A percentile compares a stretch with the other conserved stretches of the same genome.
Evolutionary conservation across 2,113 vertebrate species (phyloP).

Genomic region (Lycocorax pyrrhopterus): DNA sequence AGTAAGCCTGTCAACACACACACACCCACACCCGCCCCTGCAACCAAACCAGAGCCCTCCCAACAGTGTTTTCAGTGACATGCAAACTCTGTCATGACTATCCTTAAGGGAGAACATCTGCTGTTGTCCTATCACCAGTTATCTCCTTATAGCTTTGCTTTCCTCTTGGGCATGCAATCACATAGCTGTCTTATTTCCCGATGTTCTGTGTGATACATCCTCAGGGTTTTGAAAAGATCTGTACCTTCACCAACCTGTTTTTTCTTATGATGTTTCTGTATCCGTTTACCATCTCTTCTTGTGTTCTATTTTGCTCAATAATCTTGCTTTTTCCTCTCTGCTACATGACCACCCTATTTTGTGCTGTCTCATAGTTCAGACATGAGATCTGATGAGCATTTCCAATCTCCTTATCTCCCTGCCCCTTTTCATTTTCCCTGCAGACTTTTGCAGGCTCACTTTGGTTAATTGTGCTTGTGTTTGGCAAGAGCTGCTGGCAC

Average conservation of each 20-base stretch:
- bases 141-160: not conserved
- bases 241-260: not conserved
- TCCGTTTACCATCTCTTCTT: not conserved
- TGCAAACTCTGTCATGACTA: not conserved
- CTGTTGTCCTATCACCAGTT: not conserved
- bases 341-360: not conserved
- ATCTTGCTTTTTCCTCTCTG: not conserved
- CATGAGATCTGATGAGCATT: not conserved
- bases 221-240: not conserved
- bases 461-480: constrained; percentile 38
- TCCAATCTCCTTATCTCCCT: not conserved
- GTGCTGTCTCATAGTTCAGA: not conserved
- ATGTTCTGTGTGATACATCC: not conserved
- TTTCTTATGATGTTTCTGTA: not conserved
- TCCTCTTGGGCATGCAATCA: not conserved
- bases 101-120: constrained; percentile 45
- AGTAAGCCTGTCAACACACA: not conserved
- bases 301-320: not conserved
- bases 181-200: not conserved
- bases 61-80: not conserved
- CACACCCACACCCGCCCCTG: fast-evolving
- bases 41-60: not conserved
- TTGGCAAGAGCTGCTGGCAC: constrained; percentile 34
- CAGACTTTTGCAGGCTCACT: constrained; percentile 16
- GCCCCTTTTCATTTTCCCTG: not conserved